Evolutionary conservation across 2,888 invertebrate species (phyloP), one percentile per base, ranked within the genome.

Genomic region (Cryptophagus acutangulus): DNA sequence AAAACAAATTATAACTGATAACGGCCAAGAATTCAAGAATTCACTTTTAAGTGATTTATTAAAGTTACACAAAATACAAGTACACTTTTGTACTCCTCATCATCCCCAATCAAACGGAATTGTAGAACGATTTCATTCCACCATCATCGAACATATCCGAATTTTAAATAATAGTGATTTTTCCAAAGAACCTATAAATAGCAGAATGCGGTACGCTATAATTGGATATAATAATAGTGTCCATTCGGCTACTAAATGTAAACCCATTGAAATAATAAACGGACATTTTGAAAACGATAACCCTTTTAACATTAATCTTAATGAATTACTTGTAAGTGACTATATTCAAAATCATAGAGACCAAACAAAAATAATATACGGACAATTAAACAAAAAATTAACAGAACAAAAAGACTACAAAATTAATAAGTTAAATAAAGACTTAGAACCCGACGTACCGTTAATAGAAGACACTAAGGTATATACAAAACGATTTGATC

Each of bases 21-120:
- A 49, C 30, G 51, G 48, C 1, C 34, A 35, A 3, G 49, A 52
- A 46, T 55, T 45, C 28, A 48, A 43, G 36, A 49, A 49, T 28
- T 30, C 31, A 1, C 18, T 43, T n/a, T 15, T 51, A 6, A 45
- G 41, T 38, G 46, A 52, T 18, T 30, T 53, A 3, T 38, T 47
- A 15, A 35, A 41, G 25, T 13, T 41, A 24, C 47, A 52, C 24
- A 17, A 47, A 33, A 46, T 54, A 3, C 39, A 51, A 36, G 37
- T 48, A 13, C 53, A 55, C 33, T 48, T 45, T 10, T 43, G 41
- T 9, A 43, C 45, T 9, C 15, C 40, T 3, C 40, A 48, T 14
- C 46, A 52, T 30, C 47, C 49, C 1, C 43, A 49, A 13, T 41
- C 40, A 20, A 54, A 54, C 16, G 42, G 47, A 10, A 36, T 36